Percentiles rank a stretch among this genome's conserved stretches.
These are phyloP conservation scores for Podilymbus podiceps DNA, from an alignment of 2,113 vertebrate species.

Conservation along the genomic window DNA sequence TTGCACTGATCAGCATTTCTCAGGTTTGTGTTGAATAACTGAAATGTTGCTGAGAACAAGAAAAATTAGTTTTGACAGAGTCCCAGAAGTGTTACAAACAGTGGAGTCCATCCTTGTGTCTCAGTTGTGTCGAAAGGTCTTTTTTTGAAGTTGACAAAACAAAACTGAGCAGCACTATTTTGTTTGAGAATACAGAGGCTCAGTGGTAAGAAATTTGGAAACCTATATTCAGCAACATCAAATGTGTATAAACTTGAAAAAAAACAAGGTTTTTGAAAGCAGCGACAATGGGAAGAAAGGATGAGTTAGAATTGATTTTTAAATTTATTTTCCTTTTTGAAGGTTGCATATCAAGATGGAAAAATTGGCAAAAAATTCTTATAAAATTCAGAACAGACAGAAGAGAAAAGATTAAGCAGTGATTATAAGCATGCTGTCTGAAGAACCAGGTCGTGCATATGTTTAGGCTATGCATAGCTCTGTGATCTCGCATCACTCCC, in stretches of 20 bases:
- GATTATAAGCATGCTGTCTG: not conserved
- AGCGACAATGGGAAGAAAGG: not conserved
- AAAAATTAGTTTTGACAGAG: slow-evolving; percentile 4
- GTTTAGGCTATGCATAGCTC: not conserved
- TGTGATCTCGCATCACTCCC: slow-evolving; percentile 4
- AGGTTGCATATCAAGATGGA: not conserved
- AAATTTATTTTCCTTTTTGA: not conserved
- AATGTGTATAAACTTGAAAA: not conserved
- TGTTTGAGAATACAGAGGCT: not conserved
- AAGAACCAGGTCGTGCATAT: slow-evolving; percentile 28
- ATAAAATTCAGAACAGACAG: not conserved
- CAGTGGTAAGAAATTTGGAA: not conserved
- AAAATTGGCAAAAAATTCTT: not conserved
- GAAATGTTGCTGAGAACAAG: slow-evolving; percentile 14
- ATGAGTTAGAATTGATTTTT: not conserved
- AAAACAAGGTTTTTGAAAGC: not conserved
- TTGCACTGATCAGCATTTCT: slow-evolving; percentile 30
- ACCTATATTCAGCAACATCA: not conserved
- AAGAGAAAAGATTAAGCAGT: not conserved
- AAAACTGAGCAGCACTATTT: not conserved
- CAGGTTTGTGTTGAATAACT: not conserved
- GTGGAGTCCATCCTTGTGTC: not conserved
- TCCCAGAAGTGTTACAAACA: not conserved
- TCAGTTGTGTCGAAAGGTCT: not conserved
- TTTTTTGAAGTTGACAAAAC: not conserved